These are phyloP conservation scores for Malurus alboscapulatus DNA, from an alignment of 2,113 vertebrate genomes.

Conservation along the genomic window DNA sequence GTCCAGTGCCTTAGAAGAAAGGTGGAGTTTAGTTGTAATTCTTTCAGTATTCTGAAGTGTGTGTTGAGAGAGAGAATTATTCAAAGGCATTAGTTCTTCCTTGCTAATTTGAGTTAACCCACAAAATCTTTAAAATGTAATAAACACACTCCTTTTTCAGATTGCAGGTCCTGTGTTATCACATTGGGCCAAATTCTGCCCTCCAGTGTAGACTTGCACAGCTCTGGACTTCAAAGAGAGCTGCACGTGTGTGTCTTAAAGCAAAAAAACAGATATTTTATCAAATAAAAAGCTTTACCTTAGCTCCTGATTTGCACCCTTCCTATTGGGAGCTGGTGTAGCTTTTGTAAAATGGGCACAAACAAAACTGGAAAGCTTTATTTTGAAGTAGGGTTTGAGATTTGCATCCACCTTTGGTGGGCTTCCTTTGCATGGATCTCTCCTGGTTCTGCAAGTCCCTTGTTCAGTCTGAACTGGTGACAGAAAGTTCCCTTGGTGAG, in stretches of 20 bases:
- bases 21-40: neutral
- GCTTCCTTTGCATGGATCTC: neutral
- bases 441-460: neutral
- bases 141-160: neutral
- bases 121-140: conserved; percentile 19
- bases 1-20: conserved; percentile 7
- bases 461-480: neutral
- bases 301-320: neutral
- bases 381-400: neutral
- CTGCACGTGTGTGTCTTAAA: conserved; percentile 12
- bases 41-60: neutral
- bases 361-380: neutral
- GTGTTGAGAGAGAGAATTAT: neutral
- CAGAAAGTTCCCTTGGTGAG: neutral
- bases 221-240: conserved; percentile 58
- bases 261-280: conserved; percentile 3
- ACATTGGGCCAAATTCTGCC: conserved; percentile 64
- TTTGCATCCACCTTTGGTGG: neutral
- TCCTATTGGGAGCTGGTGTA: neutral
- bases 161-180: conserved; percentile 41
- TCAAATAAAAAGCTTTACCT: conserved; percentile 16
- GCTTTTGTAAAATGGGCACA: neutral
- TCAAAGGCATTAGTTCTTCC: neutral
- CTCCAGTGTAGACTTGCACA: conserved; percentile 32
- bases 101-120: conserved; percentile 30